Conservation (phyloP, 1,140 invertebrate species). For the Asobara japonica region DNA sequence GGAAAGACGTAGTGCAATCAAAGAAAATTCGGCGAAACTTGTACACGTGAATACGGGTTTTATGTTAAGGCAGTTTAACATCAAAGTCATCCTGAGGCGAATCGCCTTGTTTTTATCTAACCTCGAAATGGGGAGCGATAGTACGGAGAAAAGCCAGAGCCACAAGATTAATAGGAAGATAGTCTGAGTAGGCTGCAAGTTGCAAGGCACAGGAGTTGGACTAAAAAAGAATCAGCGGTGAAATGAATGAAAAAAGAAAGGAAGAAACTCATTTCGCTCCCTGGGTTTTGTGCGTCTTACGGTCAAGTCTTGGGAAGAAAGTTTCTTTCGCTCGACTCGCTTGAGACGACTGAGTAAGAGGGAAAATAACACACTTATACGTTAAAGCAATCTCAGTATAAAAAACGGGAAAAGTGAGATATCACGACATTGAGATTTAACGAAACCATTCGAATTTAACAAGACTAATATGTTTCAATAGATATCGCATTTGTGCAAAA, state of each 20-base stretch:
- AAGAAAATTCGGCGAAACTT: background rate
- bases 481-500: too few relatives aligned
- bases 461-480: too few relatives aligned
- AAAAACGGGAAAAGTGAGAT: too few relatives aligned
- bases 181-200: slow-evolving; percentile 7
- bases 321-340: too few relatives aligned
- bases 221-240: background rate
- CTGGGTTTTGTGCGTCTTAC: background rate
- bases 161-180: slow-evolving; percentile 25
- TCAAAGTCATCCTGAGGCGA: slow-evolving; percentile 16
- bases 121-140: slow-evolving; percentile 14
- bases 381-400: too few relatives aligned
- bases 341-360: too few relatives aligned
- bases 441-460: too few relatives aligned
- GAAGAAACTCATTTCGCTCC: slow-evolving; percentile 8
- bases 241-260: slow-evolving; percentile 19
- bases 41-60: slow-evolving; percentile 11
- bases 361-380: too few relatives aligned
- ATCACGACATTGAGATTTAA: too few relatives aligned
- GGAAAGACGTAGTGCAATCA: background rate
- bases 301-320: too few relatives aligned
- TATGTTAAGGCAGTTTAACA: slow-evolving; percentile 15
- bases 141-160: slow-evolving; percentile 23
- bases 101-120: slow-evolving; percentile 12
- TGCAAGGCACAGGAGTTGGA: background rate